Percentiles rank a stretch among this genome's conserved stretches.
Conservation (phyloP, 2,113 vertebrate genomes). For the Vidua chalybeata region DNA sequence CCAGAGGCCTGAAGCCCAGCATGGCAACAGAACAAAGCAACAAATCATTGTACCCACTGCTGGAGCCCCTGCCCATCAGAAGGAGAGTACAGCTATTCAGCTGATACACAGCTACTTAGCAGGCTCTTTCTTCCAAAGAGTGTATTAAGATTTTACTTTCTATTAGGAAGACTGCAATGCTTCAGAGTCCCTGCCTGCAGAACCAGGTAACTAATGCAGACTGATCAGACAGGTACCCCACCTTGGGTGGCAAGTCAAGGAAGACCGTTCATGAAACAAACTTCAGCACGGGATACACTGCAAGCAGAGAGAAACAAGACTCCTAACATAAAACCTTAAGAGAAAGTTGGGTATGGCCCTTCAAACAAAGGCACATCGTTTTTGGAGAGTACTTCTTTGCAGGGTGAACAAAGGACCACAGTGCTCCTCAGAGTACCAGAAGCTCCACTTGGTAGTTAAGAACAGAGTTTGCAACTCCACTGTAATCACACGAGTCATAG, state of each 20-base stretch:
- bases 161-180: neutral
- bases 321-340: neutral
- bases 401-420: rapidly evolving
- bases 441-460: rapidly evolving
- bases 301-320: neutral
- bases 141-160: neutral
- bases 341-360: neutral
- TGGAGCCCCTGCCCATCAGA: neutral
- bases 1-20: neutral
- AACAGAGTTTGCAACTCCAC: neutral
- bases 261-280: rapidly evolving
- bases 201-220: neutral
- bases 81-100: neutral
- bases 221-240: neutral
- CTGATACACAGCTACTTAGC: neutral
- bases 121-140: neutral
- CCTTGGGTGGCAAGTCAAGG: neutral
- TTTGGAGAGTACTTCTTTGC: neutral
- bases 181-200: neutral
- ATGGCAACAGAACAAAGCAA: neutral
- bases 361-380: neutral
- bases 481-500: rapidly evolving
- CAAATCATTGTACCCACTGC: neutral
- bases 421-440: neutral
- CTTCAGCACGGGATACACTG: neutral